Conservation (phyloP, 2,888 invertebrate genomes). For the Drymonia ruficornis region DNA sequence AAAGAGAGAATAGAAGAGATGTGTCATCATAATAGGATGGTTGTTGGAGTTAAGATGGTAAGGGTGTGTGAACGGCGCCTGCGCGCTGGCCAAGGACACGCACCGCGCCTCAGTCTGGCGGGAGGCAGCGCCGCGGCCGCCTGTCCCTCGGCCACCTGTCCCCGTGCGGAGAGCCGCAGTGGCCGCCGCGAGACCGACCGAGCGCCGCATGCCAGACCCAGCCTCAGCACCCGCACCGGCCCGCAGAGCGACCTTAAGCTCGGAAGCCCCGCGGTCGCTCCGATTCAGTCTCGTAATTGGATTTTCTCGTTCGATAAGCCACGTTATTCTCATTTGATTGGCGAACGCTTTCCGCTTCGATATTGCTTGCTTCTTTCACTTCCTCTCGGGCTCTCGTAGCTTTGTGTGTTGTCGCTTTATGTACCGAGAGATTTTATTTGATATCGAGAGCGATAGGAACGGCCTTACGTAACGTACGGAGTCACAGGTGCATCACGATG, state of each 20-base stretch:
- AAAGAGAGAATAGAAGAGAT: constrained; percentile 53
- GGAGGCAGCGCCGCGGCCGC: constrained; percentile 73
- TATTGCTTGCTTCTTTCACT: constrained; percentile 73
- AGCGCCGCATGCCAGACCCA: constrained; percentile 72
- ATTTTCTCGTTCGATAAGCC: constrained; percentile 80
- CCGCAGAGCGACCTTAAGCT: constrained; percentile 74
- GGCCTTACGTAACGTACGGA: constrained; percentile 73
- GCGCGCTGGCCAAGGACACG: constrained; percentile 76
- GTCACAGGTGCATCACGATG: constrained; percentile 67
- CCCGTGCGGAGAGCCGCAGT: constrained; percentile 74
- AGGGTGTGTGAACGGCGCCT: constrained; percentile 69
- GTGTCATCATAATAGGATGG: constrained; percentile 57
- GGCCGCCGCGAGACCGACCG: constrained; percentile 63
- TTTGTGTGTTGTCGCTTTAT: constrained; percentile 75
- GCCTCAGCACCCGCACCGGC: constrained; percentile 58
- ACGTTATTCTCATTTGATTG: constrained; percentile 78
- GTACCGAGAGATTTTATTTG: constrained; percentile 47
- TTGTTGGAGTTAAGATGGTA: constrained; percentile 67
- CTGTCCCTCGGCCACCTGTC: constrained; percentile 53
- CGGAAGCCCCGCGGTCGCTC: constrained; percentile 79
- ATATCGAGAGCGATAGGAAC: constrained; percentile 46
- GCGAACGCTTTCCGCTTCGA: constrained; percentile 79
- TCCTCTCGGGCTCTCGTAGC: constrained; percentile 60
- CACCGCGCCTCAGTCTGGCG: constrained; percentile 78
- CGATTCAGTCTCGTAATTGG: constrained; percentile 83